These are phyloP conservation scores for Mixornis gularis DNA, from an alignment of 2,113 vertebrate species.

Conservation along the genomic window DNA sequence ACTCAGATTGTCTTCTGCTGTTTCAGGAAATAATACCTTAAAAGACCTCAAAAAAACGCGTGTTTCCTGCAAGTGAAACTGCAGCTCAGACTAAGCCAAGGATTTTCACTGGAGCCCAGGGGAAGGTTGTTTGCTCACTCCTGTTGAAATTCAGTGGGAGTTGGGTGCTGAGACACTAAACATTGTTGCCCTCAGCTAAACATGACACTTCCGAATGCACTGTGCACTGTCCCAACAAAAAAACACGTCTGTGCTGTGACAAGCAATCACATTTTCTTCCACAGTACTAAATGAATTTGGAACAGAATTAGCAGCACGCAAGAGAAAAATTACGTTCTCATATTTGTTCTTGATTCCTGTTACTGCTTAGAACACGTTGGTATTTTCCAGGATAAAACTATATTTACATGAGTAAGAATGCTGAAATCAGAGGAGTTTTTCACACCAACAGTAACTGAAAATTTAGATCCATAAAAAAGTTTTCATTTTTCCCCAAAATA, in stretches of 20 bases:
- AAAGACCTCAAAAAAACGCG: not conserved
- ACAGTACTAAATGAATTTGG: not conserved
- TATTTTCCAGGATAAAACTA: not conserved
- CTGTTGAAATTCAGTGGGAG: constrained; percentile 38
- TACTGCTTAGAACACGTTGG: not conserved
- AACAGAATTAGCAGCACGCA: not conserved
- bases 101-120: constrained; percentile 35
- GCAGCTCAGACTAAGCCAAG: not conserved
- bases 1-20: not conserved
- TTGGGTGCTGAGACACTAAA: constrained; percentile 29
- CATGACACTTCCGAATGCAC: constrained; percentile 20
- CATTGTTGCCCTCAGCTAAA: constrained; percentile 41
- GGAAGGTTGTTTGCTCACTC: constrained; percentile 47
- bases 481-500: not conserved
- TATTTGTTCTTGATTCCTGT: not conserved
- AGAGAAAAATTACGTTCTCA: not conserved
- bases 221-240: not conserved
- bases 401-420: not conserved
- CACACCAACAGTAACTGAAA: not conserved
- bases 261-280: constrained; percentile 19
- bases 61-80: not conserved
- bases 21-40: constrained; percentile 11
- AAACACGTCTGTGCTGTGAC: not conserved
- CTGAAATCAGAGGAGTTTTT: not conserved
- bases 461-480: not conserved